Conservation (phyloP, 2,113 vertebrate species). For the Quiscalus mexicanus region DNA sequence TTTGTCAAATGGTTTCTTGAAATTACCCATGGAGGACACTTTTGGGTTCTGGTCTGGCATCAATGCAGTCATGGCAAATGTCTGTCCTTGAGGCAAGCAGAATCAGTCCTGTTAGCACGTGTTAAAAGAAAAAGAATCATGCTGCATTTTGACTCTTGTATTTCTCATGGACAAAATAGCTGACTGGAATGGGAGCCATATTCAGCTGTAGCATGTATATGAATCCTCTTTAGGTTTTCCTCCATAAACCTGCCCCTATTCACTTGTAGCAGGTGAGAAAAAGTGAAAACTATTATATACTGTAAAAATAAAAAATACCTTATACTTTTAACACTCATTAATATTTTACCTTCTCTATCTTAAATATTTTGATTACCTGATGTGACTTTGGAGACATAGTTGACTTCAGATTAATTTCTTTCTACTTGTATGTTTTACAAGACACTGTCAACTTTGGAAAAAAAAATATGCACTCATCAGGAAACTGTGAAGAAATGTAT, state of each 20-base stretch:
- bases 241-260: neutral
- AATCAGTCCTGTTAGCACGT: neutral
- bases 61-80: neutral
- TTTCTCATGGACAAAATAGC: neutral
- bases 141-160: neutral
- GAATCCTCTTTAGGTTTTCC: neutral
- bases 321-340: neutral
- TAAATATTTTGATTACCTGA: neutral
- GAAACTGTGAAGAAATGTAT: neutral
- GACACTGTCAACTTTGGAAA: neutral
- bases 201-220: neutral
- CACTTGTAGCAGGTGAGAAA: neutral
- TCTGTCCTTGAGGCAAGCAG: neutral
- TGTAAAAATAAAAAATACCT: neutral
- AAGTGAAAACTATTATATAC: neutral
- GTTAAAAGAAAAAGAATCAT: neutral
- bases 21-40: neutral
- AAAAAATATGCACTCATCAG: neutral
- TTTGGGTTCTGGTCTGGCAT: neutral
- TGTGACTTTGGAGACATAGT: neutral
- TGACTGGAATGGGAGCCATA: neutral
- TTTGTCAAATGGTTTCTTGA: neutral
- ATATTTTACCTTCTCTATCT: neutral
- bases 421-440: neutral
- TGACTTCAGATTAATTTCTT: neutral